Evolutionary conservation across 92 coral and sea anemone genomes (phyloP).

Genomic region (Actinernus sp.): DNA sequence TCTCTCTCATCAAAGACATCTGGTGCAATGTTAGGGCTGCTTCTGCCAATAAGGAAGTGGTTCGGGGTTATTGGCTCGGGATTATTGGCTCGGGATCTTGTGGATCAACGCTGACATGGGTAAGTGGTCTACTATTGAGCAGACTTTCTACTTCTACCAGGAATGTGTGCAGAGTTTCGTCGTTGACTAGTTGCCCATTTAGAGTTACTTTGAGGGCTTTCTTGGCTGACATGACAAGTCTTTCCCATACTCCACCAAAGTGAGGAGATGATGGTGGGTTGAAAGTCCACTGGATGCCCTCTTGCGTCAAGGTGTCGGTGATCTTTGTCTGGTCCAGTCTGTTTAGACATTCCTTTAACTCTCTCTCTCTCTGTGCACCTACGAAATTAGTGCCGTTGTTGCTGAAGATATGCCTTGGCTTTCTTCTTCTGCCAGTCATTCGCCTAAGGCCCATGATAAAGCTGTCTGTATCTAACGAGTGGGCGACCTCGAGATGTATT

Average conservation of each 20-base stretch:
- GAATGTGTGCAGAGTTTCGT: constrained; percentile 35
- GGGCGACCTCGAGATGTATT: constrained; percentile 42
- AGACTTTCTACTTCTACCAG: constrained; percentile 15
- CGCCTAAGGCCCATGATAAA: constrained; percentile 54
- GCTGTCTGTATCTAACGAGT: constrained; percentile 38
- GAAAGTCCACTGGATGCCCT: constrained; percentile 25
- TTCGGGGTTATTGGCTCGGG: constrained; percentile 23
- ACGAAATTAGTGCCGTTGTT: constrained; percentile 44
- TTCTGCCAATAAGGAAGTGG: constrained; percentile 31
- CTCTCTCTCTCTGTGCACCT: constrained; percentile 31
- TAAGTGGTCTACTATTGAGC: constrained; percentile 1
- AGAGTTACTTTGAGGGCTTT: constrained; percentile 32
- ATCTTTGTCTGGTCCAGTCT: constrained; percentile 21
- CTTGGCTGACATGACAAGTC: constrained; percentile 30
- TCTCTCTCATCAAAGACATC: constrained; percentile 39
- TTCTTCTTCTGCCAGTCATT: constrained; percentile 33
- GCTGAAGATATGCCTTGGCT: constrained; percentile 28
- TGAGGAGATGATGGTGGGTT: constrained; percentile 45
- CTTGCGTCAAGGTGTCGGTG: constrained; percentile 26
- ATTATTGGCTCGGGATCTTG: too few species aligned
- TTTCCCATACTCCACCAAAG: constrained; percentile 41
- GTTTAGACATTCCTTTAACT: constrained; percentile 14
- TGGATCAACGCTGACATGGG: constrained; percentile 21
- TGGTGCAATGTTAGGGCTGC: constrained; percentile 17
- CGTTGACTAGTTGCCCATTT: constrained; percentile 30